These are phyloP conservation scores for Hippolais icterina DNA, from an alignment of 2,113 vertebrate genomes.

Conservation along the genomic window DNA sequence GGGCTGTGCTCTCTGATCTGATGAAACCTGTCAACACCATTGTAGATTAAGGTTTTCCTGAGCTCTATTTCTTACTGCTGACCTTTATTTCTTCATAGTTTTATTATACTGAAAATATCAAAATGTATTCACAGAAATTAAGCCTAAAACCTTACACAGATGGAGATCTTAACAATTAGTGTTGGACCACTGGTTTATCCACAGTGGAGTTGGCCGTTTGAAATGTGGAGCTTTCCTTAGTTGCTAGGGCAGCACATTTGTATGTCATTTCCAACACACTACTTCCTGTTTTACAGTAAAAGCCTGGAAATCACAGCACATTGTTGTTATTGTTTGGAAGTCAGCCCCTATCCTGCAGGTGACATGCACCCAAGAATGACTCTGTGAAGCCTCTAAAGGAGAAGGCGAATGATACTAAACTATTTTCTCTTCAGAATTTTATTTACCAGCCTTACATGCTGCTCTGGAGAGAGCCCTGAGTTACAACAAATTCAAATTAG, in stretches of 20 bases:
- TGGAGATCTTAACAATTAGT: not conserved
- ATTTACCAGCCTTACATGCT: conserved; percentile 1
- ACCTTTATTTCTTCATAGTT: not conserved
- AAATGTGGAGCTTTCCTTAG: not conserved
- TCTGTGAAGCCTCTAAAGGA: not conserved
- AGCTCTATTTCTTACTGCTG: not conserved
- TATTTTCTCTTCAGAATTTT: not conserved
- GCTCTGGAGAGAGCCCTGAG: not conserved
- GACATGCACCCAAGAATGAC: rapidly evolving
- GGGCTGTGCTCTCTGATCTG: not conserved
- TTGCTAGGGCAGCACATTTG: not conserved
- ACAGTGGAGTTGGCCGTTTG: not conserved
- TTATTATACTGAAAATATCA: not conserved
- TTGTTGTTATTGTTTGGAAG: not conserved
- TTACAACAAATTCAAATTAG: conserved; percentile 29
- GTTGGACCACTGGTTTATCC: not conserved
- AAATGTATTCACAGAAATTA: not conserved
- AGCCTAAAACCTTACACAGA: not conserved
- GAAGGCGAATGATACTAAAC: not conserved
- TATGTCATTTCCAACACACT: not conserved
- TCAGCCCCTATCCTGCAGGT: not conserved
- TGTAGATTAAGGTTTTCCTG: not conserved
- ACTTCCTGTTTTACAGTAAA: not conserved
- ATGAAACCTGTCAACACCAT: not conserved
- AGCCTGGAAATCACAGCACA: not conserved